phyloP scores from a whole-genome alignment of 2,797 vertebrate genomes.

The Pangasius macronema region DNA sequence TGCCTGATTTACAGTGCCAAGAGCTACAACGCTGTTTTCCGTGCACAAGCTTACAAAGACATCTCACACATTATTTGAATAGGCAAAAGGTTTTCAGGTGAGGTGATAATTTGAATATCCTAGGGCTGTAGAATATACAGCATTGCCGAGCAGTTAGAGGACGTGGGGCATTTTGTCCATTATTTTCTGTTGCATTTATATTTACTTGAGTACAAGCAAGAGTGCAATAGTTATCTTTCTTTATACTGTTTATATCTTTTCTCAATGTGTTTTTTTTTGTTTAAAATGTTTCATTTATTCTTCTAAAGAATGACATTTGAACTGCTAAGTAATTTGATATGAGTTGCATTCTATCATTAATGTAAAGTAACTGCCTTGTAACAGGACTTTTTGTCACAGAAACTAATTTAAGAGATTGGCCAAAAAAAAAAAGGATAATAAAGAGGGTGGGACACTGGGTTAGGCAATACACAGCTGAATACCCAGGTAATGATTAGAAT shows the following conservation, averaged over 20 bases:
- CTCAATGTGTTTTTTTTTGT: not conserved
- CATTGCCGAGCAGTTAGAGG: not conserved
- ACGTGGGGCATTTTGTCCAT: not conserved
- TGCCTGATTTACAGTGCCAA: conserved; percentile 19
- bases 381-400: conserved; percentile 6
- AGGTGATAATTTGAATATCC: conserved; percentile 21
- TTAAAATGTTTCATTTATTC: not conserved
- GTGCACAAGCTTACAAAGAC: conserved; percentile 24
- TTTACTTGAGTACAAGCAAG: not conserved
- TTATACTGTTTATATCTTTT: not conserved
- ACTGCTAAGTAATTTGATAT: not conserved
- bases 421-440: not conserved
- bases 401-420: not conserved
- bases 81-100: conserved; percentile 42
- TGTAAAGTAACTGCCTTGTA: not conserved
- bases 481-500: conserved; percentile 67
- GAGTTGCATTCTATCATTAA: not conserved
- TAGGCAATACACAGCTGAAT: conserved; percentile 27
- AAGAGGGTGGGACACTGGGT: conserved; percentile 9
- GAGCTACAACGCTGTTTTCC: conserved; percentile 30
- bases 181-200: not conserved
- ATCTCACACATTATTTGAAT: conserved; percentile 51
- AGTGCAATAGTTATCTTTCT: not conserved
- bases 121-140: conserved; percentile 4
- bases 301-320: not conserved